These are phyloP conservation scores for Halcyon chelicuti DNA, from an alignment of 2,797 vertebrate genomes.

Conservation along the genomic window DNA sequence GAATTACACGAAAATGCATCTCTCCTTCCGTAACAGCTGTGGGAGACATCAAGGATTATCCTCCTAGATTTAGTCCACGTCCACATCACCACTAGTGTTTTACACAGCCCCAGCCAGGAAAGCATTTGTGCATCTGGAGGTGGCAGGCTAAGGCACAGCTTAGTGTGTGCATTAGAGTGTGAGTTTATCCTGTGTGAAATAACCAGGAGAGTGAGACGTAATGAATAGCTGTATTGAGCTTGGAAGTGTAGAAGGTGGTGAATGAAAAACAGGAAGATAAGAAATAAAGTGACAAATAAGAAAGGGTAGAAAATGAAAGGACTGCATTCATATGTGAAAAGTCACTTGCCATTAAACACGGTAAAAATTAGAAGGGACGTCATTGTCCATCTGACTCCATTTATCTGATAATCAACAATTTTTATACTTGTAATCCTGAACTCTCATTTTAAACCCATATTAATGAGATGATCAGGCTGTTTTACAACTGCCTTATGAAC, in stretches of 20 bases:
- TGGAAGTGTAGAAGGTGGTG: not conserved
- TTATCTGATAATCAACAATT: conserved; percentile 46
- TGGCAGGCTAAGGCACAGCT: not conserved
- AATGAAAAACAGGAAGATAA: not conserved
- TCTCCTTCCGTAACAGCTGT: not conserved
- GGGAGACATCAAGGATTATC: not conserved
- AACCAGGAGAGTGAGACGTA: accelerated
- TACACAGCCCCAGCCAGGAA: not conserved
- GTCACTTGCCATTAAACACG: not conserved
- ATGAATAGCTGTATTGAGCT: not conserved
- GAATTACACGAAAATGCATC: not conserved
- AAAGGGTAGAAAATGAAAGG: not conserved
- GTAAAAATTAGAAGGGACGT: not conserved
- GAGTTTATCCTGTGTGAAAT: not conserved
- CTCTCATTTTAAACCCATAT: conserved; percentile 31
- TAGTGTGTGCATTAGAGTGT: not conserved
- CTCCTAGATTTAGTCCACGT: not conserved
- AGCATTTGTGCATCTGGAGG: not conserved
- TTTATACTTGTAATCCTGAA: not conserved
- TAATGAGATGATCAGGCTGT: conserved; percentile 16
- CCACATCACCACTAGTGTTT: not conserved
- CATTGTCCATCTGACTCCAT: conserved; percentile 3
- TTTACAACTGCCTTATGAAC: conserved; percentile 17
- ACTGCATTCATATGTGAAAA: not conserved
- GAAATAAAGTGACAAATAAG: not conserved